Percentiles rank a stretch among this genome's conserved stretches.
phyloP scores from a whole-genome alignment of 2,888 invertebrate genomes.

The Cataglyphis albicans region DNA sequence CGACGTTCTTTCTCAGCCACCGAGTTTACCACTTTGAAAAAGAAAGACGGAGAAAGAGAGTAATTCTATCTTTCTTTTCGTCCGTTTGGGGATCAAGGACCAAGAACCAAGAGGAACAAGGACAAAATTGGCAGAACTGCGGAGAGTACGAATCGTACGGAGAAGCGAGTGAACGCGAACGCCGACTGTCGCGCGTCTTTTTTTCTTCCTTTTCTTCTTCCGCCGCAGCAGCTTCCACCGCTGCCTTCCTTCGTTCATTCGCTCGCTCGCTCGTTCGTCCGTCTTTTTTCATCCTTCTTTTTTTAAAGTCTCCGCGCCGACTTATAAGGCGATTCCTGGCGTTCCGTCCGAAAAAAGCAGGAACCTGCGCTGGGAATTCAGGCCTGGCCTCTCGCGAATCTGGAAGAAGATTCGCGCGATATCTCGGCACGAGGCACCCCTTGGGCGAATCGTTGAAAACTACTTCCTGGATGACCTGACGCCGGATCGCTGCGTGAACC shows the following conservation, averaged over 20 bases:
- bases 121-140: constrained; percentile 51
- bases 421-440: constrained; percentile 29
- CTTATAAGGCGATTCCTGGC: constrained; percentile 85
- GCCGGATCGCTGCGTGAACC: constrained; percentile 7
- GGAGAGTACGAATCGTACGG: constrained; percentile 61
- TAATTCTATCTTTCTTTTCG: constrained; percentile 64
- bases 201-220: constrained; percentile 69
- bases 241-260: constrained; percentile 61
- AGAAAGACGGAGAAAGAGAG: constrained; percentile 14
- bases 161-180: constrained; percentile 59
- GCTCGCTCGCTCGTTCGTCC: constrained; percentile 56
- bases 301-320: constrained; percentile 77
- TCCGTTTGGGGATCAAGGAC: constrained; percentile 66
- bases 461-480: constrained; percentile 44
- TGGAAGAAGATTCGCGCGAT: constrained; percentile 57
- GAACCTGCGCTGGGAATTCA: constrained; percentile 65
- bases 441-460: constrained; percentile 39
- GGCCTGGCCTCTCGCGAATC: constrained; percentile 58
- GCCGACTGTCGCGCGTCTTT: constrained; percentile 80
- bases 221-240: constrained; percentile 59
- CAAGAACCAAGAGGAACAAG: constrained; percentile 68
- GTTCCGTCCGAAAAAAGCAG: constrained; percentile 81
- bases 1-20: constrained; percentile 66
- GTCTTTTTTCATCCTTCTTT: constrained; percentile 65
- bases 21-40: constrained; percentile 57